phyloP scores from a whole-genome alignment of 2,797 vertebrate species.

The Mus minutoides region DNA sequence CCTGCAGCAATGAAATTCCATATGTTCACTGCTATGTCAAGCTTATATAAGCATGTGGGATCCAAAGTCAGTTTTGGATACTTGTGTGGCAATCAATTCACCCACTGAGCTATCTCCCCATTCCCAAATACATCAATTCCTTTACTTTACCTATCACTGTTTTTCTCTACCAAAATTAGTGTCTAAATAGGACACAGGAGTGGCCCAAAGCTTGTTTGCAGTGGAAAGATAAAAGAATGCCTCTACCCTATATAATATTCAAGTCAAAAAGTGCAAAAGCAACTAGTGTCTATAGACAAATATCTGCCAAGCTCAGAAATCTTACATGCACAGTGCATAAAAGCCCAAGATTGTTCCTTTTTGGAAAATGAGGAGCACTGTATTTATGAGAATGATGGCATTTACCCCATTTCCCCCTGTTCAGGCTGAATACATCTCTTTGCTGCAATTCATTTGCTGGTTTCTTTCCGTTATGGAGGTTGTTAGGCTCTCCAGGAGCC shows the following conservation, averaged over 20 bases:
- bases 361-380: neutral
- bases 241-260: neutral
- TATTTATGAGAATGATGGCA: neutral
- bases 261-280: neutral
- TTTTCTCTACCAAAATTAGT: neutral
- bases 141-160: neutral
- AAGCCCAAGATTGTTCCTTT: neutral
- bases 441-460: neutral
- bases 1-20: neutral
- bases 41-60: too few species aligned
- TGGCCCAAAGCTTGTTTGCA: neutral
- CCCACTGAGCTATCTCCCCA: neutral
- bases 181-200: neutral
- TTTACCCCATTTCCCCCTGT: neutral
- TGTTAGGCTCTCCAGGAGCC: too few species aligned
- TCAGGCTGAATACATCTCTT: neutral
- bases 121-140: neutral
- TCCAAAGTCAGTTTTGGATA: too few species aligned
- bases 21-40: neutral
- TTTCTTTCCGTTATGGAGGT: neutral
- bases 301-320: neutral
- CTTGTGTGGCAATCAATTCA: neutral
- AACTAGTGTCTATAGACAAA: neutral
- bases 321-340: neutral
- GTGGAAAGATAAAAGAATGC: neutral